phyloP scores from a whole-genome alignment of 2,888 invertebrate species.

The Aquatica leii region DNA sequence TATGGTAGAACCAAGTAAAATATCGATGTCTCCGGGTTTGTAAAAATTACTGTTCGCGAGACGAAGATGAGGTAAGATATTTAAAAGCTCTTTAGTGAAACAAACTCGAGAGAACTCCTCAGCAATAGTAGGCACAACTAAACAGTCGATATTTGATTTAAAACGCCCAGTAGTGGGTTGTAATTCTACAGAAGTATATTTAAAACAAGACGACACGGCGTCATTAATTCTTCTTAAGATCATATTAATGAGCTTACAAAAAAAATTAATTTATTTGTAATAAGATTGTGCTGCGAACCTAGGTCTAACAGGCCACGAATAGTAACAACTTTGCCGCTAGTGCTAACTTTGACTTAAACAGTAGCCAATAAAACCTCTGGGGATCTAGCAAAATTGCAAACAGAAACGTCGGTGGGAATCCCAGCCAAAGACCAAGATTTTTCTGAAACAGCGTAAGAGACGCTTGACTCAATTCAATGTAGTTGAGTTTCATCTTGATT shows the following conservation, averaged over 20 bases:
- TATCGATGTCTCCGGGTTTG: neutral
- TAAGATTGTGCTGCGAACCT: too few relatives aligned
- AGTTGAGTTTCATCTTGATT: neutral
- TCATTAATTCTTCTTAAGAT: too few relatives aligned
- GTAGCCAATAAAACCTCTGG: neutral
- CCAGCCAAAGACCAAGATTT: neutral
- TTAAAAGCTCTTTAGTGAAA: too few relatives aligned
- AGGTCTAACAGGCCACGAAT: too few relatives aligned
- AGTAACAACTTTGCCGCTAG: neutral
- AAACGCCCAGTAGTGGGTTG: neutral
- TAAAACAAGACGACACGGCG: neutral
- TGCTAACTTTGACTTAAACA: neutral
- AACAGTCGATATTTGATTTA: neutral
- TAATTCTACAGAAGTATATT: neutral
- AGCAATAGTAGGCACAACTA: neutral
- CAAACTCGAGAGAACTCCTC: neutral
- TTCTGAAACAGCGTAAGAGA: neutral
- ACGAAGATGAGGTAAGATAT: neutral
- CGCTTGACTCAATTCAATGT: neutral
- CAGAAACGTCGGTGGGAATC: neutral
- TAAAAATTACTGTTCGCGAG: neutral
- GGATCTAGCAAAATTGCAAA: too few relatives aligned
- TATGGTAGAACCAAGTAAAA: neutral
- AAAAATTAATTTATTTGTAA: neutral
- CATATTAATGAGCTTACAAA: neutral